These are phyloP conservation scores for Lophius piscatorius DNA, from an alignment of 2,113 vertebrate genomes.

Conservation along the genomic window DNA sequence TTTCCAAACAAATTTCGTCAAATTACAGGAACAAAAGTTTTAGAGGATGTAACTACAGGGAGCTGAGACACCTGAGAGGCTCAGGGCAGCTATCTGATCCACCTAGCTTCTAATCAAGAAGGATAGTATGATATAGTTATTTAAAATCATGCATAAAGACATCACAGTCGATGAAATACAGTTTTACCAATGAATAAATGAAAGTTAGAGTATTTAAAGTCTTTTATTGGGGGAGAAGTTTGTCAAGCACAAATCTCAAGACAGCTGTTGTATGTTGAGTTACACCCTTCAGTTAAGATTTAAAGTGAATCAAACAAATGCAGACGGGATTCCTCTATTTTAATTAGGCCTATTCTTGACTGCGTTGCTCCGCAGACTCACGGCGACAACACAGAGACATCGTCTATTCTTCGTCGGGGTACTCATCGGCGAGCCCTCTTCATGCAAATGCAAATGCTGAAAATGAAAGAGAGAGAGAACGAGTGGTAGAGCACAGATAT, in stretches of 20 bases:
- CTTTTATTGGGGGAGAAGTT: neutral
- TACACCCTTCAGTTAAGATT: neutral
- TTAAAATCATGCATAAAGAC: too few species aligned
- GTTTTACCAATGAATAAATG: too few species aligned
- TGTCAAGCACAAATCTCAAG: neutral
- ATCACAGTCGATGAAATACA: too few species aligned
- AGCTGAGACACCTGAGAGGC: too few species aligned
- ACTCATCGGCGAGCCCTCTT: constrained; percentile 32
- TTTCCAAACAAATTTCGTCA: too few species aligned
- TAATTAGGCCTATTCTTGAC: constrained; percentile 27
- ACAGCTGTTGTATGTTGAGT: neutral
- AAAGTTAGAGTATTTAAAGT: neutral
- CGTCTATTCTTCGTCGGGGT: constrained; percentile 57
- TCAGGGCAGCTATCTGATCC: too few species aligned
- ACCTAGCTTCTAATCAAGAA: too few species aligned
- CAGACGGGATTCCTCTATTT: constrained; percentile 3
- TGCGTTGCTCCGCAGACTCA: constrained; percentile 28
- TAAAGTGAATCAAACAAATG: neutral
- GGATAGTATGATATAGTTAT: too few species aligned
- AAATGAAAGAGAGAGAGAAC: constrained; percentile 35
- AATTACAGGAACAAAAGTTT: too few species aligned
- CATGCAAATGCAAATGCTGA: constrained; percentile 52
- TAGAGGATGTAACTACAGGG: too few species aligned
- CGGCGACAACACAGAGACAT: constrained; percentile 44
- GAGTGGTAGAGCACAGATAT: constrained; percentile 30